Conservation (phyloP, 2,888 invertebrate genomes). For the Pyrgus malvae region DNA sequence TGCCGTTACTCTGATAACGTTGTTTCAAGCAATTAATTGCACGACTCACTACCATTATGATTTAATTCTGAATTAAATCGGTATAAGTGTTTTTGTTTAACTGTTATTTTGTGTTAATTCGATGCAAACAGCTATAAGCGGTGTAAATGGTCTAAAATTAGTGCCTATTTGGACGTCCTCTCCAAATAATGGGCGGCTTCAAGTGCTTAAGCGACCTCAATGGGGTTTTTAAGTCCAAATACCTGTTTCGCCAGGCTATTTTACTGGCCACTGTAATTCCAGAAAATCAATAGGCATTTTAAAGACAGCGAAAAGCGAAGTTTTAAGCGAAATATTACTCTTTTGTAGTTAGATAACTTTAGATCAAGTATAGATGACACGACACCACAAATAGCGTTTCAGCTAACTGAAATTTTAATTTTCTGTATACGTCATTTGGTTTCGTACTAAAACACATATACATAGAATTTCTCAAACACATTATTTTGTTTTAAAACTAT, state of each 20-base stretch:
- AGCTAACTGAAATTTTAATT: too few species aligned
- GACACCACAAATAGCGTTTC: too few species aligned
- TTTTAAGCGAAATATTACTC: too few species aligned
- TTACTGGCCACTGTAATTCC: slow-evolving; percentile 10
- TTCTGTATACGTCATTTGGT: too few species aligned
- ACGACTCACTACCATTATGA: slow-evolving; percentile 65
- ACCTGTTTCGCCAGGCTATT: slow-evolving; percentile 17
- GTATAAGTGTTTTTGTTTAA: slow-evolving; percentile 60
- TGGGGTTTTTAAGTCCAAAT: slow-evolving; percentile 20
- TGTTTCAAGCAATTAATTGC: slow-evolving; percentile 72
- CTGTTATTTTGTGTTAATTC: slow-evolving; percentile 68
- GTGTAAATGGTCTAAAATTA: slow-evolving; percentile 20
- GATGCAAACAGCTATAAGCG: slow-evolving; percentile 47
- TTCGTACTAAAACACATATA: too few species aligned
- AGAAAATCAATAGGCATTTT: slow-evolving; percentile 10
- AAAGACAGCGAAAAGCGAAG: too few species aligned
- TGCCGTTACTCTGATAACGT: slow-evolving; percentile 62
- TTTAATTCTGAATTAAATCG: slow-evolving; percentile 63
- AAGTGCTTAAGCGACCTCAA: slow-evolving; percentile 20
- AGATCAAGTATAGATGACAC: too few species aligned
- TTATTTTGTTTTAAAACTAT: too few species aligned
- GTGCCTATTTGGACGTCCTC: slow-evolving; percentile 18
- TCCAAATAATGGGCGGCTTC: slow-evolving; percentile 16
- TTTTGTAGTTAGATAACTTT: too few species aligned
- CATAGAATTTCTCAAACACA: too few species aligned